Conservation (phyloP, 2,113 vertebrate genomes). For the Picathartes gymnocephalus region DNA sequence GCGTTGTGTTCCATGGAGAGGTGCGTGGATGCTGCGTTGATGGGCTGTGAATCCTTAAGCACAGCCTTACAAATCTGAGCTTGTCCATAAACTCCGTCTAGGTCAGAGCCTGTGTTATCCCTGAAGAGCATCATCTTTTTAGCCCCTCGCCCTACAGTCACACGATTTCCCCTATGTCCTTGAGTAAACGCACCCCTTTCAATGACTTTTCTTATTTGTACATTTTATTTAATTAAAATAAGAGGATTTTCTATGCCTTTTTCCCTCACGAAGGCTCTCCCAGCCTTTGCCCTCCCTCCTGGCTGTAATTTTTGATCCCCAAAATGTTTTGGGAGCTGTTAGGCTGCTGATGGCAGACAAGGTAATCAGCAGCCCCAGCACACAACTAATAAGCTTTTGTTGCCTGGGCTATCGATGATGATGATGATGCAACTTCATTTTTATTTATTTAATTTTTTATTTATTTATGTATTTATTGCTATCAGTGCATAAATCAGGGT, state of each 20-base stretch:
- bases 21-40: not conserved
- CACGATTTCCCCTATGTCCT: rapidly evolving
- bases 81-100: not conserved
- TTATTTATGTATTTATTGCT: not conserved
- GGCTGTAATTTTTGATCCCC: not conserved
- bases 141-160: not conserved
- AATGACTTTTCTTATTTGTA: not conserved
- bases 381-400: not conserved
- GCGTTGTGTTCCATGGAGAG: rapidly evolving
- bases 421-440: not conserved
- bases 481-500: not conserved
- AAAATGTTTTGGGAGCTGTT: not conserved
- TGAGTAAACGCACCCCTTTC: not conserved
- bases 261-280: not conserved
- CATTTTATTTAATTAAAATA: not conserved
- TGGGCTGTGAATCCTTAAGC: not conserved
- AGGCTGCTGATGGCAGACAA: not conserved
- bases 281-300: not conserved
- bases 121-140: not conserved
- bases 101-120: not conserved
- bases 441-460: not conserved
- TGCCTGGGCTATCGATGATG: not conserved
- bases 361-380: not conserved
- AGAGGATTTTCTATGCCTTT: not conserved
- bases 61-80: not conserved